Evolutionary conservation across 2,888 invertebrate genomes (phyloP).

Genomic region (Agrochola lota): DNA sequence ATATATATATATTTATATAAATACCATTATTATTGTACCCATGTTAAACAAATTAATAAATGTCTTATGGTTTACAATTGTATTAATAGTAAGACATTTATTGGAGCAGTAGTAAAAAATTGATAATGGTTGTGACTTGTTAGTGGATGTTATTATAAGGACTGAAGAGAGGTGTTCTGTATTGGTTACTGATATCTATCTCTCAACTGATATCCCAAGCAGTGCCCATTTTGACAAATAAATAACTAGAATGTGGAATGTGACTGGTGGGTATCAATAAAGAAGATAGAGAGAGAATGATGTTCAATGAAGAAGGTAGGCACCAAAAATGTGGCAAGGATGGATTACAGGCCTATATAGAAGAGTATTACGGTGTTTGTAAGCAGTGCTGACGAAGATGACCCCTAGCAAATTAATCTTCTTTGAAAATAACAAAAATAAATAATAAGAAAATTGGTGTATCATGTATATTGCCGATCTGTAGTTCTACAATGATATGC

Average conservation of each 20-base stretch:
- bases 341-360: background rate
- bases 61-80: background rate
- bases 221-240: background rate
- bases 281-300: background rate
- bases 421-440: constrained; percentile 10
- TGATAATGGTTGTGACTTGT: background rate
- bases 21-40: too few species aligned
- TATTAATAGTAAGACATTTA: background rate
- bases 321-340: background rate
- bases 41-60: too few species aligned
- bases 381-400: background rate
- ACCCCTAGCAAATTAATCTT: background rate
- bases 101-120: background rate
- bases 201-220: background rate
- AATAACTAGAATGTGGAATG: background rate
- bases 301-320: background rate
- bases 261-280: background rate
- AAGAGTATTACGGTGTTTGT: too few species aligned
- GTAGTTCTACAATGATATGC: background rate
- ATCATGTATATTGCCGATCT: background rate
- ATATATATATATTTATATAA: too few species aligned
- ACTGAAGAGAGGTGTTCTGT: background rate
- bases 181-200: background rate
- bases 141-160: background rate
- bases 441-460: background rate